Evolutionary conservation across 2,888 invertebrate genomes (phyloP).

Genomic region (Penaeus monodon): DNA sequence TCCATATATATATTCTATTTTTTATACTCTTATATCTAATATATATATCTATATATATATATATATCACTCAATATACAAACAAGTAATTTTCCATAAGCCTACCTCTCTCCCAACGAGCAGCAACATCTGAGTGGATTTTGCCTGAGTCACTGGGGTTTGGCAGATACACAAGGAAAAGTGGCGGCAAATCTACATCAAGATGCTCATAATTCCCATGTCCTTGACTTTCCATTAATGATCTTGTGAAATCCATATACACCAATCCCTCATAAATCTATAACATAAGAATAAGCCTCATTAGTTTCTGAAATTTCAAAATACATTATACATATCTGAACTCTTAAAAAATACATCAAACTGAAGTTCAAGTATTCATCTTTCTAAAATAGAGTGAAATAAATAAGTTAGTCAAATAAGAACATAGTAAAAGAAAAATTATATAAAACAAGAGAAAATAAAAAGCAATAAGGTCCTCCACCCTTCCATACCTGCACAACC

Average conservation of each 20-base stretch:
- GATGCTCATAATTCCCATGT: conserved; percentile 65
- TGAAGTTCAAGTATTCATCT: too few species aligned
- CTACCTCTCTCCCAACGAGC: conserved; percentile 64
- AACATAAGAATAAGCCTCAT: background rate
- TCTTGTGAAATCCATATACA: conserved; percentile 66
- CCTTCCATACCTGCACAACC: conserved; percentile 65
- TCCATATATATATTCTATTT: too few species aligned
- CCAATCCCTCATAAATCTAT: conserved; percentile 66
- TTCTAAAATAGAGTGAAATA: too few species aligned
- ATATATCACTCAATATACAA: too few species aligned
- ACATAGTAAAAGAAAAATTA: too few species aligned
- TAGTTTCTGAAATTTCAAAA: background rate
- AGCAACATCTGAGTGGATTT: conserved; percentile 66
- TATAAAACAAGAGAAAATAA: too few species aligned
- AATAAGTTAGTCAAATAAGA: too few species aligned
- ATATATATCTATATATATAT: too few species aligned
- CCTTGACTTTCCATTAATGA: conserved; percentile 64
- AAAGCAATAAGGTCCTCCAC: background rate
- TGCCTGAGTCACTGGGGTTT: conserved; percentile 66
- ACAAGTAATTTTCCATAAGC: background rate
- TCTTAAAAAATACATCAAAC: background rate
- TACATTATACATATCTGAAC: background rate
- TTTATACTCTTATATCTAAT: too few species aligned
- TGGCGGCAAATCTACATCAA: conserved; percentile 61
- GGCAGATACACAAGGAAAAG: conserved; percentile 66